phyloP scores from a whole-genome alignment of 2,797 vertebrate species.

The Manis pentadactyla region DNA sequence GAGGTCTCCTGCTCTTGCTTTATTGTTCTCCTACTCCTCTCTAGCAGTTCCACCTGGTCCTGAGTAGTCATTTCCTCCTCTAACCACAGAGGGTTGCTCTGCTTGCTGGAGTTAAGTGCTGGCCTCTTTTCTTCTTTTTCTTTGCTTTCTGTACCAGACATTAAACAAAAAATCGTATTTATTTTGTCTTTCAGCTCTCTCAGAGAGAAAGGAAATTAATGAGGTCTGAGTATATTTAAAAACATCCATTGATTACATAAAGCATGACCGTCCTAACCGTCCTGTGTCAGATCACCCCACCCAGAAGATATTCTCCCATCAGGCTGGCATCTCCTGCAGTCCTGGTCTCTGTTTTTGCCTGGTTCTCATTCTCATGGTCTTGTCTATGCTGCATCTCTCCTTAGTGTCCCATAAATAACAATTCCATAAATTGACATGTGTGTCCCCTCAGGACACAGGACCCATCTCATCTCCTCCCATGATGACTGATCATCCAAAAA shows the following conservation, averaged over 20 bases:
- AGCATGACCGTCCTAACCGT: neutral
- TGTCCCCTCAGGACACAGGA: neutral
- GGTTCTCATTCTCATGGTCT: neutral
- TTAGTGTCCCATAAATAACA: neutral
- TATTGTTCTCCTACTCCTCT: neutral
- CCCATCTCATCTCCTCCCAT: neutral
- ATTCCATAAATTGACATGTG: no score
- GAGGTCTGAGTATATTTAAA: neutral
- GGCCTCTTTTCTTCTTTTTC: neutral
- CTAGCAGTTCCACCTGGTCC: neutral
- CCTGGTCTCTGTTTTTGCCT: neutral
- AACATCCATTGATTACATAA: neutral
- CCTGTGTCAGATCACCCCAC: neutral
- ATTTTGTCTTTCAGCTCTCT: neutral
- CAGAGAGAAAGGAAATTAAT: neutral
- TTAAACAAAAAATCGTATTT: neutral
- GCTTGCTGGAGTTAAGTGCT: neutral
- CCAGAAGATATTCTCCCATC: neutral
- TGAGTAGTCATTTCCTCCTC: neutral
- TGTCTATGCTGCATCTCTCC: neutral
- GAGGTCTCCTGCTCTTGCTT: neutral
- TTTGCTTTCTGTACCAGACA: neutral
- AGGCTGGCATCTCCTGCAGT: neutral
- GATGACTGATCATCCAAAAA: neutral
- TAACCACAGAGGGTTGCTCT: neutral